Conservation (phyloP, 1,140 invertebrate species). For the Psix sp. region DNA sequence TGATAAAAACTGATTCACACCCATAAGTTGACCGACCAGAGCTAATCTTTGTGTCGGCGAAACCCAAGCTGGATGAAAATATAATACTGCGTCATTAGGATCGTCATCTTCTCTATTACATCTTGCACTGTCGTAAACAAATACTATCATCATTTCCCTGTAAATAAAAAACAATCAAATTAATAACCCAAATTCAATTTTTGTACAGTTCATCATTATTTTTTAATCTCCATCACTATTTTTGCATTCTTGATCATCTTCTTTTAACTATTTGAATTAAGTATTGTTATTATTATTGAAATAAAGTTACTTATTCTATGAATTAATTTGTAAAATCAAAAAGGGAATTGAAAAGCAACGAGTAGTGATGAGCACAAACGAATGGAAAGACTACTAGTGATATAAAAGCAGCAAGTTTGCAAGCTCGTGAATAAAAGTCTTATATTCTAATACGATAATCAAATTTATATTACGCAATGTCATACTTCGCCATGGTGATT, state of each 20-base stretch:
- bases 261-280: too few relatives aligned
- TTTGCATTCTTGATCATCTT: too few relatives aligned
- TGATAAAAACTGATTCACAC: slow-evolving; percentile 86
- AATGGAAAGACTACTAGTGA: too few relatives aligned
- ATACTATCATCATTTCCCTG: slow-evolving; percentile 92
- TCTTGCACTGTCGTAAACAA: slow-evolving; percentile 89
- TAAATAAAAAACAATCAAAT: slow-evolving; percentile 66
- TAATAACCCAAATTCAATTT: not conserved
- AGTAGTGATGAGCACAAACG: too few relatives aligned
- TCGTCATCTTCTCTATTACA: slow-evolving; percentile 88
- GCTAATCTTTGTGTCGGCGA: slow-evolving; percentile 87
- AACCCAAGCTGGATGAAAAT: slow-evolving; percentile 92
- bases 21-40: slow-evolving; percentile 89
- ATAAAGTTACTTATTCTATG: too few relatives aligned
- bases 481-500: slow-evolving; percentile 75
- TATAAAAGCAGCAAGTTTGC: not conserved
- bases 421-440: not conserved
- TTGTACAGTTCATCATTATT: not conserved
- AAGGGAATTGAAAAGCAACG: too few relatives aligned
- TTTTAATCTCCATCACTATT: slow-evolving; percentile 3
- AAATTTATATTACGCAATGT: slow-evolving; percentile 63
- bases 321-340: too few relatives aligned
- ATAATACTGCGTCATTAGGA: slow-evolving; percentile 89
- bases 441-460: slow-evolving; percentile 62
- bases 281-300: too few relatives aligned